Conservation (phyloP, 2,888 invertebrate genomes). For the Bimastos eiseni region DNA sequence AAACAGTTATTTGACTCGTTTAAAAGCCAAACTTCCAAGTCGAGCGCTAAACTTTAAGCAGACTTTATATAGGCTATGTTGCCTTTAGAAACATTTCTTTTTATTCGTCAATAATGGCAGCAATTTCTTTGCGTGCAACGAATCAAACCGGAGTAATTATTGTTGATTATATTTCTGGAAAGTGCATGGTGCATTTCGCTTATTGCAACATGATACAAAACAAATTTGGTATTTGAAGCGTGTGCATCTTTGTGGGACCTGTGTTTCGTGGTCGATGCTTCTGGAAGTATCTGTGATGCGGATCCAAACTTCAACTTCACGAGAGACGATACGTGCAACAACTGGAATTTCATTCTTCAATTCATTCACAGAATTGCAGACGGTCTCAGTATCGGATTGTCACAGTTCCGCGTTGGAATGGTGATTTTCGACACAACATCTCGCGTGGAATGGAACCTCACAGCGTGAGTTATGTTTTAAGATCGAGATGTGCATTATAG, state of each 20-base stretch:
- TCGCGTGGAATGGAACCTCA: neutral
- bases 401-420: slow-evolving; percentile 1
- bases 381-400: slow-evolving; percentile 3
- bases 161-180: too few species aligned
- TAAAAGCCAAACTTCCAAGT: too few species aligned
- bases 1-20: too few species aligned
- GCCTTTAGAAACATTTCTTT: too few species aligned
- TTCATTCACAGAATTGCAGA: slow-evolving; percentile 20
- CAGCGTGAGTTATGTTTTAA: neutral
- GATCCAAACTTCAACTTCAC: slow-evolving; percentile 28
- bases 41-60: too few species aligned
- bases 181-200: too few species aligned
- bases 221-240: neutral
- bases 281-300: neutral
- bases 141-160: too few species aligned
- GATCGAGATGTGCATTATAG: neutral
- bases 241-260: neutral
- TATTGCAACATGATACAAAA: too few species aligned
- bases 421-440: slow-evolving; percentile 23
- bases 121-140: too few species aligned
- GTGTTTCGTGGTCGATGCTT: neutral
- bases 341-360: slow-evolving; percentile 23
- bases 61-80: too few species aligned
- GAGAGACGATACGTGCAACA: slow-evolving; percentile 30
- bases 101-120: too few species aligned